A percentile compares a stretch with the other conserved stretches of the same genome.
Conservation (phyloP, 1,140 invertebrate genomes). For the Oscheius sp. region DNA sequence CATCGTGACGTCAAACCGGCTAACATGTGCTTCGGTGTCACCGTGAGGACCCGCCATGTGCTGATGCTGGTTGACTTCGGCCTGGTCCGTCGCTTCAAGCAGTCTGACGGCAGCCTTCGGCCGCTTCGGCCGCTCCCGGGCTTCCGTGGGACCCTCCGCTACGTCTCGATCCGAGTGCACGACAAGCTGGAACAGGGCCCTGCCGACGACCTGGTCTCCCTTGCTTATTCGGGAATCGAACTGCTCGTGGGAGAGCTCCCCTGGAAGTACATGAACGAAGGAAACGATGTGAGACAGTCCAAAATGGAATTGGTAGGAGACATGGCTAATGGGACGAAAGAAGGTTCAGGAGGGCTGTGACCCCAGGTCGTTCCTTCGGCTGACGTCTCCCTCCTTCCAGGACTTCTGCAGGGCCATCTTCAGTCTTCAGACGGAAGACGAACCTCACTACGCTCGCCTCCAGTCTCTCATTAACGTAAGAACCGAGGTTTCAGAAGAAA, state of each 20-base stretch:
- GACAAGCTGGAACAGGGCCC: constrained; percentile 74
- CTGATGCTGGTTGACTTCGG: constrained; percentile 87
- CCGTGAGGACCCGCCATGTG: constrained; percentile 40
- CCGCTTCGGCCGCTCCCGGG: constrained; percentile 93
- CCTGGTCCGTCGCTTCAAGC: constrained; percentile 84
- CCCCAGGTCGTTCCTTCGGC: background rate
- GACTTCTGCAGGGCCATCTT: background rate
- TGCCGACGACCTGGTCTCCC: constrained; percentile 89
- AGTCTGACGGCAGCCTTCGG: constrained; percentile 84
- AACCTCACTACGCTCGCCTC: constrained; percentile 44
- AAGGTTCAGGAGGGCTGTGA: background rate
- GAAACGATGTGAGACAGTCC: constrained; percentile 39
- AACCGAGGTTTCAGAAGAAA: no score
- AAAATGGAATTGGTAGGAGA: background rate
- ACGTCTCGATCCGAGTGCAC: constrained; percentile 96
- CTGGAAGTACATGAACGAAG: constrained; percentile 67
- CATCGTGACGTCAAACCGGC: constrained; percentile 94
- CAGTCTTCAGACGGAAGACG: constrained; percentile 22
- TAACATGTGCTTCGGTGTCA: constrained; percentile 51
- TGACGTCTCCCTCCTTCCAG: background rate
- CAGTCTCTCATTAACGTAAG: constrained; percentile 40
- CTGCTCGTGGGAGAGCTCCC: constrained; percentile 95
- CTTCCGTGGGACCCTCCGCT: constrained; percentile 92
- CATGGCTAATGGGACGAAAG: background rate
- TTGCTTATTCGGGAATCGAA: constrained; percentile 68